Evolutionary conservation across 2,888 invertebrate species (phyloP).

Genomic region (Syritta pipiens): DNA sequence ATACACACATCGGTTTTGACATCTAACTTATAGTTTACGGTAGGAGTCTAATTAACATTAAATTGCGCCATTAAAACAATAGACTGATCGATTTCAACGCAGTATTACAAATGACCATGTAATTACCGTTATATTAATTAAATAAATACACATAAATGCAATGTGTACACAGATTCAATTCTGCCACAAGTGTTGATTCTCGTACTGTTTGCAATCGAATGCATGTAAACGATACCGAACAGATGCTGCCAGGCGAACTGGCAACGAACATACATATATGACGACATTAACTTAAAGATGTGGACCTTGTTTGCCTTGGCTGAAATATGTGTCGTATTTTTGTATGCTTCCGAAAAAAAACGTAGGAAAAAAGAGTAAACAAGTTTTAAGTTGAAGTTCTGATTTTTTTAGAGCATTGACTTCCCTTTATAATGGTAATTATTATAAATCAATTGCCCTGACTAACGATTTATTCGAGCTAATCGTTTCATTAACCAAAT

Average conservation of each 20-base stretch:
- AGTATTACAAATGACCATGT: constrained; percentile 18
- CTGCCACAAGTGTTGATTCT: constrained; percentile 1
- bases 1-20: background rate
- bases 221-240: background rate
- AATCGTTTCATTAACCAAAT: too few species aligned
- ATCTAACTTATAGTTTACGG: too few species aligned
- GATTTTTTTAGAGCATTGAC: too few species aligned
- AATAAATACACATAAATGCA: background rate
- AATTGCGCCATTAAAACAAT: background rate
- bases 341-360: background rate
- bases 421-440: too few species aligned
- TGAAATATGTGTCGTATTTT: constrained; percentile 11
- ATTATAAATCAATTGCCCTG: too few species aligned
- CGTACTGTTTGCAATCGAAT: constrained; percentile 12
- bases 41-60: too few species aligned
- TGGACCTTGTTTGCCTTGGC: constrained; percentile 37
- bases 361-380: too few species aligned
- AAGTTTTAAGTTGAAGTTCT: too few species aligned
- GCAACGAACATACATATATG: too few species aligned
- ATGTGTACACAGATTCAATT: background rate
- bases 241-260: background rate
- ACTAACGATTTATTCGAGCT: too few species aligned
- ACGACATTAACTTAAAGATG: too few species aligned
- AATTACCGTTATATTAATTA: background rate
- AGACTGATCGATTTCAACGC: constrained; percentile 16